Percentiles rank a stretch among this genome's conserved stretches.
phyloP scores from a whole-genome alignment of 2,797 vertebrate species.

The Austrolebias charrua region DNA sequence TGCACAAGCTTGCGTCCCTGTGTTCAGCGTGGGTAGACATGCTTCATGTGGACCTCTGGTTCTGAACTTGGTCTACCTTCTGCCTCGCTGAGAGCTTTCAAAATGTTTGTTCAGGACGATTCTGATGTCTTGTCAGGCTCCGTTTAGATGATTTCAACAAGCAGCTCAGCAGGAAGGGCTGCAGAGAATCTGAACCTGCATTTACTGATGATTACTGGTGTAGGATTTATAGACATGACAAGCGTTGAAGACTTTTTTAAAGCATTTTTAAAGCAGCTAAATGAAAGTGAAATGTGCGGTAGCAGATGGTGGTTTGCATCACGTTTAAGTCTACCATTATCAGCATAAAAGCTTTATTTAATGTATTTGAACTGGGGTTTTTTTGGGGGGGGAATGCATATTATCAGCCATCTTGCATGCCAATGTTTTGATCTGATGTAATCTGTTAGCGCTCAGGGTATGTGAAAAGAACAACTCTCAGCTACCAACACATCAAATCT shows the following conservation, averaged over 20 bases:
- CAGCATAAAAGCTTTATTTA: background rate
- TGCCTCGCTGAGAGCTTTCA: conserved; percentile 34
- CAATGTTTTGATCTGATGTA: too few relatives aligned
- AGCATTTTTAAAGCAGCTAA: background rate
- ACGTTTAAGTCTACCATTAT: conserved; percentile 5
- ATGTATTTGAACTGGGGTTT: too few relatives aligned
- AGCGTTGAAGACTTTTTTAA: background rate
- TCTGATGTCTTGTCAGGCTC: conserved; percentile 34
- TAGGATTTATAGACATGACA: background rate
- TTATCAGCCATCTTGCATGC: too few relatives aligned
- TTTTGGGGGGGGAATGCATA: too few relatives aligned
- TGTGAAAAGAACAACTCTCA: too few relatives aligned
- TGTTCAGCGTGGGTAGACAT: conserved; percentile 37
- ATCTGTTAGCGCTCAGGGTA: too few relatives aligned
- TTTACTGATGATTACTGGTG: background rate
- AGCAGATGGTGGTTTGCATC: background rate
- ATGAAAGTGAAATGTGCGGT: background rate
- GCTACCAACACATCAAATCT: too few relatives aligned
- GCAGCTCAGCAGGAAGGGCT: conserved; percentile 50
- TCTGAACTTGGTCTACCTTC: conserved; percentile 24
- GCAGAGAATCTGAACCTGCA: conserved; percentile 19
- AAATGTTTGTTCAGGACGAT: conserved; percentile 46
- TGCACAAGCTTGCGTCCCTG: conserved; percentile 37
- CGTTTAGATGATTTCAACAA: conserved; percentile 41
- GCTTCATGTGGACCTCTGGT: conserved; percentile 37